Base-by-base conservation (phyloP, 2,797 vertebrate species). In the Tolypeutes matacus region DNA sequence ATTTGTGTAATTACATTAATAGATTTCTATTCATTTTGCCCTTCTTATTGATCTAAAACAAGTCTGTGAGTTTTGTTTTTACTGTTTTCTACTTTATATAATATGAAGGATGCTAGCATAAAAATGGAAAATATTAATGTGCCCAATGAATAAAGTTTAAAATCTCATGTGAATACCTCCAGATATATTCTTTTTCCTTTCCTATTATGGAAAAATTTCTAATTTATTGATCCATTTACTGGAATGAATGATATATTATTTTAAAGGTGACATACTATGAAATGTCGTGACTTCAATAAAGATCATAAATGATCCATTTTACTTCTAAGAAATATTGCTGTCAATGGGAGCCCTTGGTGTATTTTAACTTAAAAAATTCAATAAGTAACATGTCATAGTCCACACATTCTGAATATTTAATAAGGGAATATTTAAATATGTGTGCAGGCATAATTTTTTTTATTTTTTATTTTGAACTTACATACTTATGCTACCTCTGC, bases 231-330 rank as follows among this genome's bases (percentile, higher is more conserved):
- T 73, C 29, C 12, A 60, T 42, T 94, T 87, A 36, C 76, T 91
- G 69, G 18, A 91, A 82, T 84, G 9, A 84, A 69, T 56, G 7
- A 2, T 76, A 9, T 84, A 25, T 73, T 95, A 65, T 87, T 95
- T 96, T 96, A 81, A 91, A 94, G 12, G 3, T 91, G 58, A 75
- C 51, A 60, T 67, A 73, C 21, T 92, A 23, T 88, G 80, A 89
- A 93, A 73, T 65, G 3, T 46, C 56, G 2, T 84, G 14, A 72
- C 58, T 78, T 91, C 65, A 80, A 15, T 69, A 83, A 67, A 49
- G n/a, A 86, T 82, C n/a, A 31, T 42, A 82, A 87, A 49, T 80
- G 31, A 95, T 1, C 29, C 23, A n/a, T 53, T 84, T 90, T 53
- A 72, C 11, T 69, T 95, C 31, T 46, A 70, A 82, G 70, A 60